Conservation (phyloP, 2,888 invertebrate genomes). For the Drosophila tanythrix region DNA sequence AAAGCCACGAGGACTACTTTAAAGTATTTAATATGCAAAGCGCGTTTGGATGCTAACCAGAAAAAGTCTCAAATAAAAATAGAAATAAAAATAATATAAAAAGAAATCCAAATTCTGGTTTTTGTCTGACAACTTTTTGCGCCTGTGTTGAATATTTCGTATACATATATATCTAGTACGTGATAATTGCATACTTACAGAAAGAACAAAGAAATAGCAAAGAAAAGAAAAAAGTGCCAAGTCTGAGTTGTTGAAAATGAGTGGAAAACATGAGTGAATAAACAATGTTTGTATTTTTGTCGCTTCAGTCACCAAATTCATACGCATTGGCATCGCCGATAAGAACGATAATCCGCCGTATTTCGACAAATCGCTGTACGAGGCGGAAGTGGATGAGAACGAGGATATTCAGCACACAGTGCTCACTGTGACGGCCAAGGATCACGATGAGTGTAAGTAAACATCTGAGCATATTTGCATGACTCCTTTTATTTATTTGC, state of each 20-base stretch:
- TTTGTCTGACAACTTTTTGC: constrained; percentile 56
- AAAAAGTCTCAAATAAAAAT: constrained; percentile 1
- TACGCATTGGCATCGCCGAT: constrained; percentile 98
- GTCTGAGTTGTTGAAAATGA: constrained; percentile 23
- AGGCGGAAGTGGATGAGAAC: constrained; percentile 99
- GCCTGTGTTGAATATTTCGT: constrained; percentile 46
- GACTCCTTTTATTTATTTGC: neutral
- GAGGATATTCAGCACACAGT: constrained; percentile 98
- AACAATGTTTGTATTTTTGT: constrained; percentile 8
- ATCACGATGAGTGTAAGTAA: constrained; percentile 99
- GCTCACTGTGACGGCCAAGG: constrained; percentile 99
- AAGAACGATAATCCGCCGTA: constrained; percentile 99
- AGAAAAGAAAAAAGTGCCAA: constrained; percentile 13
- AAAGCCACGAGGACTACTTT: constrained; percentile 21
- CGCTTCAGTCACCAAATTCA: constrained; percentile 96
- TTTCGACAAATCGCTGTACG: constrained; percentile 98
- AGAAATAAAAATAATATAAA: constrained; percentile 11
- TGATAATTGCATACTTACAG: constrained; percentile 71
- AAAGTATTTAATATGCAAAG: constrained; percentile 65
- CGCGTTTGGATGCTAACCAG: constrained; percentile 39
- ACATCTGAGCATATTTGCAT: constrained; percentile 13
- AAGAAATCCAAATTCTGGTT: constrained; percentile 45
- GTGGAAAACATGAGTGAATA: constrained; percentile 41
- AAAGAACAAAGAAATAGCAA: neutral
- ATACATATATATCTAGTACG: constrained; percentile 53